Percentiles rank a stretch among this genome's conserved stretches.
Evolutionary conservation across 1,140 invertebrate species (phyloP).

Genomic region (Carcinoscorpius rotundicauda): DNA sequence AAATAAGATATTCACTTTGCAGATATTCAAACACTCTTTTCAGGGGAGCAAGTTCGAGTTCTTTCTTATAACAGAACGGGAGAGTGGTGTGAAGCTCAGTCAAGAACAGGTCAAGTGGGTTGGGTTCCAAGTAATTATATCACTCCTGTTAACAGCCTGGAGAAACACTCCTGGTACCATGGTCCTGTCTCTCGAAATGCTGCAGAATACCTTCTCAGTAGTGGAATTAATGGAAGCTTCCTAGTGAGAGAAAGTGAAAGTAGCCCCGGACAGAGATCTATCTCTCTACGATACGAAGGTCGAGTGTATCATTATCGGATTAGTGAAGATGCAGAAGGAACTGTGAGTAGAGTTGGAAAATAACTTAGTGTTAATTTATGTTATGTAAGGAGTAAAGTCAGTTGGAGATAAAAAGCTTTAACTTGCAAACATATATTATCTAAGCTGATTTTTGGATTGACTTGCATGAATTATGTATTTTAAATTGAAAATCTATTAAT

Average conservation of each 20-base stretch:
- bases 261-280: slow-evolving; percentile 95
- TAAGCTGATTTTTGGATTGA: no score
- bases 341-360: slow-evolving; percentile 33
- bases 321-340: slow-evolving; percentile 82
- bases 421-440: no score
- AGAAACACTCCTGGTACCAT: slow-evolving; percentile 99
- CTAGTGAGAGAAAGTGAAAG: slow-evolving; percentile 94
- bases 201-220: slow-evolving; percentile 93
- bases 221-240: slow-evolving; percentile 98
- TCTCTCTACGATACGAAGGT: slow-evolving; percentile 72
- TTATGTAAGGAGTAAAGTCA: no score
- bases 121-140: slow-evolving; percentile 99
- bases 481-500: no score
- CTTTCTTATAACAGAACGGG: slow-evolving; percentile 96
- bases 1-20: no score
- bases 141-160: slow-evolving; percentile 90
- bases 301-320: slow-evolving; percentile 97
- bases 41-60: slow-evolving; percentile 87
- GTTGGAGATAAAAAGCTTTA: no score
- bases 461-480: no score
- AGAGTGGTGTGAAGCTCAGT: slow-evolving; percentile 98
- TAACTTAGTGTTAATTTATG: no score
- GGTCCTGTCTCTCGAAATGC: slow-evolving; percentile 90
- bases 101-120: slow-evolving; percentile 73
- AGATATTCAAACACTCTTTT: slow-evolving; percentile 27